These are phyloP conservation scores for Cristatella mucedo DNA, from an alignment of 2,888 invertebrate species.

Conservation along the genomic window DNA sequence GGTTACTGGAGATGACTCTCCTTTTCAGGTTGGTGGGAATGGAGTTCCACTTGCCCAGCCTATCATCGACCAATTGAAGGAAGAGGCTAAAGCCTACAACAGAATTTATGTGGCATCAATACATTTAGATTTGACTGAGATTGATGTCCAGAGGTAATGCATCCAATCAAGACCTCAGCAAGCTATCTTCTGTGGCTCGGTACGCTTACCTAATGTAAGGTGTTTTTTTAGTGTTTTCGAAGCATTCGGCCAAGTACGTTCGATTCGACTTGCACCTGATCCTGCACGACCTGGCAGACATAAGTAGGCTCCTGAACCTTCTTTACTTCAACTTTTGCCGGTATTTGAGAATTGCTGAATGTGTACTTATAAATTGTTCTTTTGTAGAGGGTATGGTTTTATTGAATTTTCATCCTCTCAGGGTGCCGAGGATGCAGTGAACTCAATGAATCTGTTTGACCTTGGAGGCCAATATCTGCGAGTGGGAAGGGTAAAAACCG, in stretches of 20 bases:
- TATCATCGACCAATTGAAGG: conserved; percentile 93
- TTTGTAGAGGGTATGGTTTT: conserved; percentile 97
- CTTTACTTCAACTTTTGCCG: too few species aligned
- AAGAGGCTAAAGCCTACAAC: conserved; percentile 92
- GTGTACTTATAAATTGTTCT: too few species aligned
- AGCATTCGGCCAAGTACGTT: conserved; percentile 89
- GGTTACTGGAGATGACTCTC: too few species aligned
- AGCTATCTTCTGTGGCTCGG: too few species aligned
- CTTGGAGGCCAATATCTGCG: conserved; percentile 83
- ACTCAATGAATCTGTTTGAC: conserved; percentile 98
- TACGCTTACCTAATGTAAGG: too few species aligned
- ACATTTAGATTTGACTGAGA: conserved; percentile 88
- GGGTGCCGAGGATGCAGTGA: conserved; percentile 85
- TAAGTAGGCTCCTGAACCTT: too few species aligned
- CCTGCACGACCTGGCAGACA: conserved; percentile 58
- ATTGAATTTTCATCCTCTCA: conserved; percentile 87
- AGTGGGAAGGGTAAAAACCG: conserved; percentile 57
- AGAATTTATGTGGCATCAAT: conserved; percentile 94
- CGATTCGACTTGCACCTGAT: conserved; percentile 79
- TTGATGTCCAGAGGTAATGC: conserved; percentile 80
- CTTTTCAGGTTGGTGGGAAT: too few species aligned
- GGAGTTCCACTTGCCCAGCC: conserved; percentile 99
- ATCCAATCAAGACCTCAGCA: too few species aligned
- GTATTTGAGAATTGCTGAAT: too few species aligned
- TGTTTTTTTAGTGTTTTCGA: conserved; percentile 80